Evolutionary conservation across 2,113 vertebrate genomes (phyloP).

Genomic region (Potamarius usumacintae): DNA sequence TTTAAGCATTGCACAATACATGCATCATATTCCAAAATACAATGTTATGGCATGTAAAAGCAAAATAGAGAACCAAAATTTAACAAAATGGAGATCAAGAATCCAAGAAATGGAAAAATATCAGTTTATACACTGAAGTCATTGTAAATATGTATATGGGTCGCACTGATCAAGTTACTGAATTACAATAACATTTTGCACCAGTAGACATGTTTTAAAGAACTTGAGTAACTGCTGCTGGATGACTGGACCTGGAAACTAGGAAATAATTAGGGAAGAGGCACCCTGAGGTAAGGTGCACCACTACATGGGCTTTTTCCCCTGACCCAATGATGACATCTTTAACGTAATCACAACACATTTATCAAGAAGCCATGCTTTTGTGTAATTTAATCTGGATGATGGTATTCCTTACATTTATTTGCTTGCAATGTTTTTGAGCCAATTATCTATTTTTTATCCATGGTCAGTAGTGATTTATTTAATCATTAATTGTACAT

Average conservation of each 20-base stretch:
- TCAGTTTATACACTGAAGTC: background rate
- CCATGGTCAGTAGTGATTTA: background rate
- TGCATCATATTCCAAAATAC: background rate
- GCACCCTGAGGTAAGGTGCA: background rate
- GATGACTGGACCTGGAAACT: background rate
- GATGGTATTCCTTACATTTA: background rate
- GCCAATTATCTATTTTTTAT: background rate
- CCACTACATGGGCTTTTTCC: background rate
- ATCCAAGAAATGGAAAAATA: background rate
- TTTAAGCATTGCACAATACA: background rate
- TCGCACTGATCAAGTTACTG: background rate
- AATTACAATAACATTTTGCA: background rate
- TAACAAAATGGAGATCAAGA: background rate
- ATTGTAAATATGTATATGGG: background rate
- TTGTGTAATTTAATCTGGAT: background rate
- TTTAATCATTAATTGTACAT: background rate
- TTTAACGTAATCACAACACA: background rate
- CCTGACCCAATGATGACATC: background rate
- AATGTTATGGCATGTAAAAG: background rate
- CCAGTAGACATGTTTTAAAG: background rate
- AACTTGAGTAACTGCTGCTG: background rate
- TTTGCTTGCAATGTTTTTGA: background rate
- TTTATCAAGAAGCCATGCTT: background rate
- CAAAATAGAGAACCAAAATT: background rate
- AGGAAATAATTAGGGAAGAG: background rate